phyloP scores from a whole-genome alignment of 1,140 invertebrate genomes.

The Drosophila saltans region DNA sequence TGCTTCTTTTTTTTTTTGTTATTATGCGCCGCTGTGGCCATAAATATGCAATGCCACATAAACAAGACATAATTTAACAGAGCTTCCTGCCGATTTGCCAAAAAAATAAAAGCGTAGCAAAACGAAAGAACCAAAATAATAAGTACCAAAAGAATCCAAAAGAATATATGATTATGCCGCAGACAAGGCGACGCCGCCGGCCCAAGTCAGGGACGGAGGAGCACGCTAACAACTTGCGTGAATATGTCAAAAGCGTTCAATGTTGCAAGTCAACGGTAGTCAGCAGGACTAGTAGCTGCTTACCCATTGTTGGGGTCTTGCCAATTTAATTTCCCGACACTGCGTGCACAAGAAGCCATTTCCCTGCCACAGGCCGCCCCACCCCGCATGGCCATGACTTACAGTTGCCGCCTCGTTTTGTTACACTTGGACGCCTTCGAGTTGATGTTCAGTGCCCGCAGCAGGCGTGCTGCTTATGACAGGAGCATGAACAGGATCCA shows the following conservation, averaged over 20 bases:
- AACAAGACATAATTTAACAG: conserved; percentile 81
- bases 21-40: conserved; percentile 66
- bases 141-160: conserved; percentile 58
- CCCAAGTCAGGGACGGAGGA: conserved; percentile 12
- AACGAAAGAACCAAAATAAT: conserved; percentile 74
- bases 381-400: no score
- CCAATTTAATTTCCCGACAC: conserved; percentile 79
- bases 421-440: conserved; percentile 81
- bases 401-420: conserved; percentile 47
- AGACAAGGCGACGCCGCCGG: conserved; percentile 68
- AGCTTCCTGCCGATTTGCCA: conserved; percentile 78
- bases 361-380: not conserved
- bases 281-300: conserved; percentile 12
- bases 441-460: conserved; percentile 56
- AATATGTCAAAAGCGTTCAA: conserved; percentile 81
- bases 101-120: conserved; percentile 43
- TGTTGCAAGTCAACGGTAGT: conserved; percentile 64
- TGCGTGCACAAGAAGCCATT: conserved; percentile 68
- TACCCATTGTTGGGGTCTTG: conserved; percentile 70
- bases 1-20: conserved; percentile 36
- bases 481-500: conserved; percentile 23
- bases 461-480: conserved; percentile 78
- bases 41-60: conserved; percentile 80
- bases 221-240: conserved; percentile 64
- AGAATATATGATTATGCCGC: conserved; percentile 80